Evolutionary conservation across 1,140 invertebrate species (phyloP).

Genomic region (Colletes gigas): DNA sequence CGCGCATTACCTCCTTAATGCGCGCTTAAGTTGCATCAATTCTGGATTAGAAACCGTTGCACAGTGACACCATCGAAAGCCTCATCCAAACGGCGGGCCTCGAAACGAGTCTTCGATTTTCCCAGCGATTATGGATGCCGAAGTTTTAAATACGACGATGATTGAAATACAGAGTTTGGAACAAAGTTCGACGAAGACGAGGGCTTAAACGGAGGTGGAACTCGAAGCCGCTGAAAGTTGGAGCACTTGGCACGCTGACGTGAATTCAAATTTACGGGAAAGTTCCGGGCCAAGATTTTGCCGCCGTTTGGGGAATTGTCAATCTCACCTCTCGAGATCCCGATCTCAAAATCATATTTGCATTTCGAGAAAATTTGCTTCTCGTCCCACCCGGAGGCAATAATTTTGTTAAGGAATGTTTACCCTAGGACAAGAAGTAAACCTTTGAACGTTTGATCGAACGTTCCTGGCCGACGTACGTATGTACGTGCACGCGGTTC

Average conservation of each 20-base stretch:
- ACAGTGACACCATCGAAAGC: neutral
- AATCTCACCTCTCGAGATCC: neutral
- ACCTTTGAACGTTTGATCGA: slow-evolving; percentile 7
- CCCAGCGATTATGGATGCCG: no score
- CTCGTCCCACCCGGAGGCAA: neutral
- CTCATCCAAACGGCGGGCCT: no score
- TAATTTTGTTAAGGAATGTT: slow-evolving; percentile 31
- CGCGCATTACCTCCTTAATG: slow-evolving; percentile 28
- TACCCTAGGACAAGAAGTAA: slow-evolving; percentile 19
- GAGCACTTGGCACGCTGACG: neutral
- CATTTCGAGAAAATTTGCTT: neutral
- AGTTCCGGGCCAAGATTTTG: slow-evolving; percentile 1
- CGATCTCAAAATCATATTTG: slow-evolving; percentile 10
- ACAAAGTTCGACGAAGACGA: neutral
- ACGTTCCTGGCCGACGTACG: neutral
- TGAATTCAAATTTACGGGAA: slow-evolving; percentile 12
- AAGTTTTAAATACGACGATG: neutral
- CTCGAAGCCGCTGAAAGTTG: neutral
- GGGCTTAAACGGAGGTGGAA: neutral
- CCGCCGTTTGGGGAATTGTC: neutral
- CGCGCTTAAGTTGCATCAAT: slow-evolving; percentile 22
- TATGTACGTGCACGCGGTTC: neutral
- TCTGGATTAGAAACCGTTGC: slow-evolving; percentile 14
- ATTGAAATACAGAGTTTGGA: neutral
- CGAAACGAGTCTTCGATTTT: no score